phyloP scores from a whole-genome alignment of 2,113 vertebrate genomes.

The Spermophilus dauricus region DNA sequence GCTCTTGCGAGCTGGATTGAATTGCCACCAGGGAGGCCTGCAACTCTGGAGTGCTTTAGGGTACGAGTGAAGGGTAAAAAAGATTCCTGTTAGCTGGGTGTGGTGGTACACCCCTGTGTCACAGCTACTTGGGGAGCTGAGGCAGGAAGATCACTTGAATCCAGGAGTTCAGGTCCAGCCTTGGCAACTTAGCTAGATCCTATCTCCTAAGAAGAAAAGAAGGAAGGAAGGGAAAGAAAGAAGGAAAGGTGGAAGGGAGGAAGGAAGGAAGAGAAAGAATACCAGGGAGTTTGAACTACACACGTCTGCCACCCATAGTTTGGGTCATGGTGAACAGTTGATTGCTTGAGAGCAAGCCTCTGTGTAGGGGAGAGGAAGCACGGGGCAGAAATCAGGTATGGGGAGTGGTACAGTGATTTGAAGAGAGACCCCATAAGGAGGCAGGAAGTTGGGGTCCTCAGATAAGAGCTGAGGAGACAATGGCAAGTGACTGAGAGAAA shows the following conservation, averaged over 20 bases:
- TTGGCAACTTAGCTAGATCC: not conserved
- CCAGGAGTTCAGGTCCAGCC: not conserved
- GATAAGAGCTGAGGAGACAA: slow-evolving; percentile 7
- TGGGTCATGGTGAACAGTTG: not conserved
- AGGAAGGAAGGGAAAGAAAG: too few species aligned
- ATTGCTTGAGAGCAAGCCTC: not conserved
- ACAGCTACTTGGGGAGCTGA: not conserved
- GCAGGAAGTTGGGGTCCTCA: not conserved
- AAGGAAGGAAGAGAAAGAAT: not conserved
- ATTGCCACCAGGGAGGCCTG: not conserved
- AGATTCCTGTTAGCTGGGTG: not conserved
- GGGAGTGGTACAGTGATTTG: not conserved
- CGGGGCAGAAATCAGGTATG: not conserved
- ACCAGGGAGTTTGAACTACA: not conserved
- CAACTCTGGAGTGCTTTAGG: not conserved
- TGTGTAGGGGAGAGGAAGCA: not conserved
- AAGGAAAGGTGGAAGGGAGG: too few species aligned
- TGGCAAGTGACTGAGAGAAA: not conserved
- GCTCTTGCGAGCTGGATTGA: not conserved
- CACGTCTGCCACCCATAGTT: not conserved
- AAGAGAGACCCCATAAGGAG: not conserved
- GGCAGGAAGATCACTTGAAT: not conserved
- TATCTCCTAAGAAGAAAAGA: not conserved
- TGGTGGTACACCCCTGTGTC: not conserved
- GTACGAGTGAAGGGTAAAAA: not conserved